Base-by-base conservation (phyloP, 1,140 invertebrate genomes). In the Polyergus mexicanus region DNA sequence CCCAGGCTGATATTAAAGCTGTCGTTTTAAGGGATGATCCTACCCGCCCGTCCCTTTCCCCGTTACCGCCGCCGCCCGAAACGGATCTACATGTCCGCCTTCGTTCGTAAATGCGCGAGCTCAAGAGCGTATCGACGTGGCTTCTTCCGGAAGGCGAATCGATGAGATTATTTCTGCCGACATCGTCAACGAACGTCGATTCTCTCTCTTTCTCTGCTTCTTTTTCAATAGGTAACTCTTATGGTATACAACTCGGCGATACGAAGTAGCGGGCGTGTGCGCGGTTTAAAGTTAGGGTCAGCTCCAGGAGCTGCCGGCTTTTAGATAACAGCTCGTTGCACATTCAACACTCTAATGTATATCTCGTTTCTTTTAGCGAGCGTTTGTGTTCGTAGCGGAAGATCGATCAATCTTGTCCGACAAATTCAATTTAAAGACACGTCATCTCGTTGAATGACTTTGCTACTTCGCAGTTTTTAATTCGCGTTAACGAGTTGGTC, bases 1-100 rank as follows among this genome's bases (percentile, higher is more conserved):
- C 69, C 41, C 66, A 88, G 32, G 72, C 32, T 63, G 75, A 90
- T 90, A 88, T 88, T 88, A 90, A 86, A 88, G 66, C 88, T 90
- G 89, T 90, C 89, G 74, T 88, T 87, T 90, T 90, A 90, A 77
- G 66, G 86, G 88, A 87, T 90, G 80, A 90, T 90, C 88, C 81
- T 88, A 90, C 86, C 19, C 68, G 19, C 2, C 38, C 41, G 32
- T 54, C 44, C 32, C 4, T 51, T 44, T 32, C 41, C 38, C 25
- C 25, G 25, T 1, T 28, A 28, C 25, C 25, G 25, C 88, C 58
- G 72, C 86, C 76, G 32, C 65, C 41, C 19, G 44, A n/a, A 16
- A 47, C 51, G 35, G 51, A 60, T 74, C 38, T 74, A 60, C 68
- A 62, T 56, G 51, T 58, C 38, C 38, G 63, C 78, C 54, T 65